Evolutionary conservation across 2,888 invertebrate genomes (phyloP).

Genomic region (Kryphioiulus occultus): DNA sequence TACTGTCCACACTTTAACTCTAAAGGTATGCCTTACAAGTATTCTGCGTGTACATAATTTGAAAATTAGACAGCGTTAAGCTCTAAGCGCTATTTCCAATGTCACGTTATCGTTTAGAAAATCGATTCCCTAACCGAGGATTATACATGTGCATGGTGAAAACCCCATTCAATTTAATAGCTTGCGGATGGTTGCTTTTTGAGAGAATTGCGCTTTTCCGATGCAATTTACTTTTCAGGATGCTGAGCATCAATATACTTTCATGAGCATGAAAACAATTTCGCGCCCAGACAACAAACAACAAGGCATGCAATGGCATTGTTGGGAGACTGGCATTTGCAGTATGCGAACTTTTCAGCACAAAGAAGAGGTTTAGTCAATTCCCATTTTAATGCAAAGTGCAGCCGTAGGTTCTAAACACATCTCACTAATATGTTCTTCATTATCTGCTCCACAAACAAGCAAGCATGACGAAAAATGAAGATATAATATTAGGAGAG

Average conservation of each 20-base stretch:
- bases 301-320: constrained; percentile 11
- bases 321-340: not conserved
- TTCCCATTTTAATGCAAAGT: not conserved
- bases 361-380: not conserved
- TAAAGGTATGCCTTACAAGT: too few species aligned
- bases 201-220: constrained; percentile 4
- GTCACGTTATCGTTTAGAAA: not conserved
- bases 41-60: not conserved
- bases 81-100: not conserved
- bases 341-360: not conserved
- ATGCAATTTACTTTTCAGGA: constrained; percentile 15
- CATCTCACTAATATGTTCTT: not conserved
- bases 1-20: not conserved
- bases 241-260: not conserved
- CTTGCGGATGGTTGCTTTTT: not conserved
- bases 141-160: not conserved
- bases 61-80: not conserved
- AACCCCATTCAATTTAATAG: constrained; percentile 20
- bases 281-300: constrained; percentile 6
- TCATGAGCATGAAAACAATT: not conserved
- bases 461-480: not conserved
- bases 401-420: not conserved
- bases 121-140: not conserved
- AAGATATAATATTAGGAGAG: not conserved
- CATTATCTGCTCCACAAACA: not conserved